Base-by-base conservation (phyloP, 2,113 vertebrate species). In the Protomyctophum bolini region DNA sequence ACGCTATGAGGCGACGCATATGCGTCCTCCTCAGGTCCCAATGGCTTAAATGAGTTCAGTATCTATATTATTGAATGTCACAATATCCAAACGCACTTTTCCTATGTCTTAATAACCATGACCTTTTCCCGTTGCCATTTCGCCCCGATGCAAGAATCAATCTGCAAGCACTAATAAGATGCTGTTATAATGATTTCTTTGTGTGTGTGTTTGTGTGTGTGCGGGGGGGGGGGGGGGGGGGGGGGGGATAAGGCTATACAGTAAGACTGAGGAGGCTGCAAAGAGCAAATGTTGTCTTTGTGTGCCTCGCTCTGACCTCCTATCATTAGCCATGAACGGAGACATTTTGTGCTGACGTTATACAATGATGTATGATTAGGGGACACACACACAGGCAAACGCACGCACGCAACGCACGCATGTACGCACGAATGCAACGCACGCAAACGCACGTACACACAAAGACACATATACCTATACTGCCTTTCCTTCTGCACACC, bases 101-200 rank as follows among this genome's bases (percentile, higher is more conserved):
- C 85, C 74, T 67, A 68, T 78, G 63, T 78, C 67, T 85, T 86
- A 81, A 86, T 83, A 83, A 85, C 77, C 21, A 2, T 83, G 86
- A 87, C 83, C 86, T 88, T 91, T 85, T 49, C 8, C 21, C 66
- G 75, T 79, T 75, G 72, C 67, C 82, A 76, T 70, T 75, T 82
- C 77, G 57, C 70, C 2, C 2, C 4, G 6, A 63, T 70, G 66
- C 55, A 70, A 58, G 63, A 81, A 81, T 89, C 83, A 66, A 81
- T 84, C 56, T 57, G 48, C 45, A 55, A 54, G 52, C 76, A 78
- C 62, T 74, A 51, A 63, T 80, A 64, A 75, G 63, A 56, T 52
- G 68, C 65, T 76, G 50, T 56, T 76, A 7, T 76, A 82, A 83
- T 51, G 81, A 83, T 54, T 80, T n/a, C n/a, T 82, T 73, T 79